Evolutionary conservation across 2,888 invertebrate genomes (phyloP), one percentile per base, ranked within the genome.

Genomic region (Parnassius apollo): DNA sequence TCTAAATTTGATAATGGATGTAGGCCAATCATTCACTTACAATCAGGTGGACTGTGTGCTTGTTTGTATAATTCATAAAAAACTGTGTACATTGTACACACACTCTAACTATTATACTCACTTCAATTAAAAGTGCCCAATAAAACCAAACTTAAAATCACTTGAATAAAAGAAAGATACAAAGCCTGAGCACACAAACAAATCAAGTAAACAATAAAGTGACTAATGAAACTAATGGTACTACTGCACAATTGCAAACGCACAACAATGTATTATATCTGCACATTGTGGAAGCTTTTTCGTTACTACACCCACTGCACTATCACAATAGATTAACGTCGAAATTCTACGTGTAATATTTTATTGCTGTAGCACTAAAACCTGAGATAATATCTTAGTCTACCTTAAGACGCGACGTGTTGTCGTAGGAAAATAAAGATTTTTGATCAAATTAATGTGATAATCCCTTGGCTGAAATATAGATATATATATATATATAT

Each of bases 301-400:
- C 79, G 69, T 63, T 65, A 62, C 76, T 65, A 59, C 76, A 73
- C 65, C 72, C 74, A 70, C 73, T 77, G 76, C 82, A 81, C 75
- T 78, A 72, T 66, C 77, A 81, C 82, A 83, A 82, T 81, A 81
- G 80, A 82, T 83, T 84, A 86, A 86, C 85, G 84, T 80, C 83
- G 71, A 72, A 78, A 80, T 78, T 80, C 79, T 77, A 81, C 81
- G 77, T 72, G 71, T 70, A 71, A 74, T 75, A 74, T 80, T 85
- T 85, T 85, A 84, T 79, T 79, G 73, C 78, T 59, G 18, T 44
- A 65, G 56, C 69, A 75, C 74, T 72, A 77, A 78, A 80, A 80
- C 80, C 81, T 35, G 22, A 2, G 51, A 12, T 81, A 80, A n/a
- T 12, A 46, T 77, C 4, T 35, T 35, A 35, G 7, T 35, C 35